phyloP scores from a whole-genome alignment of 2,113 vertebrate genomes.

The Shinisaurus crocodilurus region DNA sequence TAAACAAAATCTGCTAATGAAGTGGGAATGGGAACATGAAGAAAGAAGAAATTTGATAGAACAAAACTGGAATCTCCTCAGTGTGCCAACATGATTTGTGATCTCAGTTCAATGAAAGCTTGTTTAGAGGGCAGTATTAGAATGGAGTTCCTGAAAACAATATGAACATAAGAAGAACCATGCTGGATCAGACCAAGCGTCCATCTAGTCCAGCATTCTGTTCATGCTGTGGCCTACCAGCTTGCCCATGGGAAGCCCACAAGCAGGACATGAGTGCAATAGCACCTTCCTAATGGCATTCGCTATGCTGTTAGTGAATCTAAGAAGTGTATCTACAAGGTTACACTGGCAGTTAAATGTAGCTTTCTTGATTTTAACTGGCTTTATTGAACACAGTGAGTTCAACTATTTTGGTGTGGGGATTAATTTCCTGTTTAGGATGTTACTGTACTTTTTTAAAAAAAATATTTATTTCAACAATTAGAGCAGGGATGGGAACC shows the following conservation, averaged over 20 bases:
- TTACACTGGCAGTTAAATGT: not conserved
- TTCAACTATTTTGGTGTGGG: not conserved
- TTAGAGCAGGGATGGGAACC: too few species aligned
- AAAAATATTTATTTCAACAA: not conserved
- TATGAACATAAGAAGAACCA: not conserved
- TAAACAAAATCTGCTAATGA: slow-evolving; percentile 35
- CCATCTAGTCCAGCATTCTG: too few species aligned
- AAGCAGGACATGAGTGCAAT: too few species aligned
- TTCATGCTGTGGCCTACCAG: too few species aligned
- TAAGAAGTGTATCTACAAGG: not conserved
- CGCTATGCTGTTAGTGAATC: not conserved
- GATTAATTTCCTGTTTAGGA: not conserved
- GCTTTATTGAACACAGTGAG: not conserved
- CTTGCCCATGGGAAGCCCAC: too few species aligned
- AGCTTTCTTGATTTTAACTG: not conserved
- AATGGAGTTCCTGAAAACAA: not conserved
- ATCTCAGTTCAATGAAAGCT: not conserved
- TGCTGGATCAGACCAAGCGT: too few species aligned
- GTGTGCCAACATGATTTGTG: not conserved
- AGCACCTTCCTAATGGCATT: too few species aligned
- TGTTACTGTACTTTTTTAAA: not conserved
- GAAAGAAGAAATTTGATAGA: slow-evolving; percentile 30
- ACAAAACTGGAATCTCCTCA: slow-evolving; percentile 24
- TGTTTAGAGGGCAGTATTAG: not conserved
- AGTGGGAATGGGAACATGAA: not conserved